Evolutionary conservation across 2,797 vertebrate genomes (phyloP), one percentile per base, ranked within the genome.

Genomic region (Cirrhinus mrigala): DNA sequence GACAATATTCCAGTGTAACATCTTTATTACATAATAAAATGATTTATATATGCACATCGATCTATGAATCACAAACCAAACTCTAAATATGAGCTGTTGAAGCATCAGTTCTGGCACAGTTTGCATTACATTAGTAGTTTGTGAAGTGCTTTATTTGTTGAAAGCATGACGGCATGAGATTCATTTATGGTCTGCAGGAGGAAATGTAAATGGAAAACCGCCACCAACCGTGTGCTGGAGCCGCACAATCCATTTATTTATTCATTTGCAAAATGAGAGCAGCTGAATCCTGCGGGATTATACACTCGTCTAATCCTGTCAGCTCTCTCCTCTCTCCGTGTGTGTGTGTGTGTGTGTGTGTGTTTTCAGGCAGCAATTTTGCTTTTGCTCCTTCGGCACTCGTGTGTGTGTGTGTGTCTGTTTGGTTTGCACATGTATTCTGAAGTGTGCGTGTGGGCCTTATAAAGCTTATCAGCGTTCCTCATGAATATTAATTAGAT

Each of bases 251-350:
- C 29, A 74, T 69, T 76, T 76, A 69, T 84, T 80, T 40, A 76
- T 79, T 79, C 69, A 79, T 80, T 82, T 87, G 71, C 73, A 69
- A 75, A 84, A 84, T 15, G 37, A 84, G 82, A 87, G 78, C 76
- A 58, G 77, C 40, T 4, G 27, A 87, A 80, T 83, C 81, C 76
- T 79, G 64, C 75, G 46, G 66, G 64, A 58, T 81, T 82, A 84
- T 73, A 80, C 58, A 62, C 69, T 76, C 33, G 14, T 46, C 27
- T 81, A 81, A 81, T 82, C 73, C 83, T 84, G 73, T 78, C 62
- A 73, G 6, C 14, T 20, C 20, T 40, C 10, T 15, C 2, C 12
- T 48, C 2, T 56, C 0, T 52, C 0, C 0, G 68, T 74, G 37
- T 24, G 33, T 27, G 58, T 22, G 22, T 58, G 44, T 76, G 79